Conservation (phyloP, 2,113 vertebrate species). For the Platysternon megacephalum region DNA sequence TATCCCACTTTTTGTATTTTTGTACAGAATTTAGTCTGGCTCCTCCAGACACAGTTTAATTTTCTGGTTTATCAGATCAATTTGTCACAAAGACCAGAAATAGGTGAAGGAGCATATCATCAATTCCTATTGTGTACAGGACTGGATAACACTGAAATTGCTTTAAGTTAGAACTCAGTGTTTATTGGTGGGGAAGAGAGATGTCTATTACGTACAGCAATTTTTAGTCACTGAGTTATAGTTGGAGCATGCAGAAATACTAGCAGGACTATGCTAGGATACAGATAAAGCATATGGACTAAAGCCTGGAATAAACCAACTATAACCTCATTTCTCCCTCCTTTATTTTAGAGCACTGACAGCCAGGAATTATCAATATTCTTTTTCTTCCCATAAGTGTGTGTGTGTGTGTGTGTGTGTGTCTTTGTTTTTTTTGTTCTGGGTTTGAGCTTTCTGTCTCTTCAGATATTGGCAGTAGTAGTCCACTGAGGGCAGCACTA, state of each 20-base stretch:
- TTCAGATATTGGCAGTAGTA: neutral
- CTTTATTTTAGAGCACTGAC: slow-evolving; percentile 30
- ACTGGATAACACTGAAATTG: slow-evolving; percentile 63
- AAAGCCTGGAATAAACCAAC: slow-evolving; percentile 10
- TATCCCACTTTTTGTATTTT: slow-evolving; percentile 34
- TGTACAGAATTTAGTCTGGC: slow-evolving; percentile 52
- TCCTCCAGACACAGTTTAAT: slow-evolving; percentile 73
- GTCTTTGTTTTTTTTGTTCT: neutral
- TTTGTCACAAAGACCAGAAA: slow-evolving; percentile 64
- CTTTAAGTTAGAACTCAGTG: slow-evolving; percentile 63
- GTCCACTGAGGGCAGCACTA: neutral
- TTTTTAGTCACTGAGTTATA: slow-evolving; percentile 42
- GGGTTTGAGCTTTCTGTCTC: neutral
- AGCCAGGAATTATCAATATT: neutral
- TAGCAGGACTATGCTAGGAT: slow-evolving; percentile 18
- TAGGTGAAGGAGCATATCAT: slow-evolving; percentile 73
- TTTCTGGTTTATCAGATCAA: slow-evolving; percentile 75
- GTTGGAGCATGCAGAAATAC: slow-evolving; percentile 16
- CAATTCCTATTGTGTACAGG: slow-evolving; percentile 66
- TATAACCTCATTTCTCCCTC: slow-evolving; percentile 14
- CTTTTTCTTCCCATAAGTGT: neutral
- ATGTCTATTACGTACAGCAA: slow-evolving; percentile 17
- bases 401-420: no score
- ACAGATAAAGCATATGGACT: neutral
- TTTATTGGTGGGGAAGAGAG: slow-evolving; percentile 31